These are phyloP conservation scores for Oplegnathus fasciatus DNA, from an alignment of 2,113 vertebrate genomes.

Conservation along the genomic window DNA sequence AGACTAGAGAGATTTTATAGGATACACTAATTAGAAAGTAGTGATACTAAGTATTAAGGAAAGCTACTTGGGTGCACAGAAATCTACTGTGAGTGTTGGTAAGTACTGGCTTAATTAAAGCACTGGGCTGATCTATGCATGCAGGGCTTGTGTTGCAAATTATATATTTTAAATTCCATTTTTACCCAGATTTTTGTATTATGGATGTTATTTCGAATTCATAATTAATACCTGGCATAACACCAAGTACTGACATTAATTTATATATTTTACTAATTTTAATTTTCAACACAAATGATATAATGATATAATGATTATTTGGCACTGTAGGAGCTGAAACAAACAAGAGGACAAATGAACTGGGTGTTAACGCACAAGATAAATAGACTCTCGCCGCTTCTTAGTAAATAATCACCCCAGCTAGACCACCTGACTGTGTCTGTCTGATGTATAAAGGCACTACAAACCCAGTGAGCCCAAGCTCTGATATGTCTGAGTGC, in stretches of 20 bases:
- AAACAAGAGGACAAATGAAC: background rate
- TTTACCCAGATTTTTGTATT: background rate
- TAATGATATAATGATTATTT: background rate
- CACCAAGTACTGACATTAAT: background rate
- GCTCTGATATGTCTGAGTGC: slow-evolving; percentile 39
- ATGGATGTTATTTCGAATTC: background rate
- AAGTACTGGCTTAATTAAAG: too few species aligned
- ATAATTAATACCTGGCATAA: background rate
- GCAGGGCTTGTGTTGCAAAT: background rate
- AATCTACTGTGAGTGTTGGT: too few species aligned
- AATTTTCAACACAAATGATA: background rate
- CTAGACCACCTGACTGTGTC: background rate
- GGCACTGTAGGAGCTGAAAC: background rate
- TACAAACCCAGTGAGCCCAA: background rate
- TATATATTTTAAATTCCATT: background rate
- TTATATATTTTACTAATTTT: background rate
- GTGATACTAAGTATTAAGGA: too few species aligned
- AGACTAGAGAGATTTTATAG: background rate
- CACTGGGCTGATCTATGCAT: too few species aligned
- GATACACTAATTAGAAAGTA: too few species aligned
- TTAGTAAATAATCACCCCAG: slow-evolving; percentile 1
- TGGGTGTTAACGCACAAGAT: background rate
- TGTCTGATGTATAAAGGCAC: slow-evolving; percentile 11
- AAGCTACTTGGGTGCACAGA: too few species aligned
- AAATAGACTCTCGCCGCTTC: slow-evolving; percentile 10